These are phyloP conservation scores for Sporophila hypoxantha DNA, from an alignment of 2,113 vertebrate species.

Conservation along the genomic window DNA sequence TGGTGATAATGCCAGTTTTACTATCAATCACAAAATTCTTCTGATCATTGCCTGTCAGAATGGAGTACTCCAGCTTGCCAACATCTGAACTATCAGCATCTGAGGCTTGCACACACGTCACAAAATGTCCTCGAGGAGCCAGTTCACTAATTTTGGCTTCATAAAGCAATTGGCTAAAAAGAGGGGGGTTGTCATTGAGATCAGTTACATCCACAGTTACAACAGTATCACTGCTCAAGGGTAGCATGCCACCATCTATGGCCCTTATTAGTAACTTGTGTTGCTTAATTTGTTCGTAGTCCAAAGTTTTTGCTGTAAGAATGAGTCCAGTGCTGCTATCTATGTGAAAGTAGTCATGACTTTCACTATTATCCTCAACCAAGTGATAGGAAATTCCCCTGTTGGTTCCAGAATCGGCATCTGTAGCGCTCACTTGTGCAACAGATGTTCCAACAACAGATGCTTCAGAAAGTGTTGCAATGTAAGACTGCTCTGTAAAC, in stretches of 20 bases:
- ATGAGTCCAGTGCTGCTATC: conserved; percentile 85
- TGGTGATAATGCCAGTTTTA: conserved; percentile 78
- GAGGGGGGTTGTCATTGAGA: conserved; percentile 90
- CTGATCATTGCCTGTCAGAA: conserved; percentile 87
- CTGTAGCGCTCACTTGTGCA: conserved; percentile 81
- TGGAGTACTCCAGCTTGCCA: conserved; percentile 83
- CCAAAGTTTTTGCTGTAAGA: conserved; percentile 76
- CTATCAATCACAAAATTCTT: conserved; percentile 87
- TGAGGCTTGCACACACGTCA: conserved; percentile 86
- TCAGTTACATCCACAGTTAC: conserved; percentile 83
- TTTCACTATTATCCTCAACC: conserved; percentile 77
- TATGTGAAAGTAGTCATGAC: conserved; percentile 80
- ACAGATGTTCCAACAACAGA: conserved; percentile 83
- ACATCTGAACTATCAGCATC: conserved; percentile 85
- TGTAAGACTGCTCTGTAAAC: conserved; percentile 77
- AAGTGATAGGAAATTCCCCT: conserved; percentile 85
- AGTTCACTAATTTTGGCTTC: conserved; percentile 84
- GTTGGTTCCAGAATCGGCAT: conserved; percentile 85
- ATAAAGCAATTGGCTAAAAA: conserved; percentile 83
- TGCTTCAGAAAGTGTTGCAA: conserved; percentile 85
- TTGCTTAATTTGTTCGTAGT: conserved; percentile 80
- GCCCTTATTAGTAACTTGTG: conserved; percentile 81
- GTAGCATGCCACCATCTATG: conserved; percentile 87
- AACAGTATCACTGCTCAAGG: conserved; percentile 77
- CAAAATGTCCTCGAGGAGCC: conserved; percentile 85